These are phyloP conservation scores for Prionace glauca DNA, from an alignment of 2,797 vertebrate genomes.

Conservation along the genomic window DNA sequence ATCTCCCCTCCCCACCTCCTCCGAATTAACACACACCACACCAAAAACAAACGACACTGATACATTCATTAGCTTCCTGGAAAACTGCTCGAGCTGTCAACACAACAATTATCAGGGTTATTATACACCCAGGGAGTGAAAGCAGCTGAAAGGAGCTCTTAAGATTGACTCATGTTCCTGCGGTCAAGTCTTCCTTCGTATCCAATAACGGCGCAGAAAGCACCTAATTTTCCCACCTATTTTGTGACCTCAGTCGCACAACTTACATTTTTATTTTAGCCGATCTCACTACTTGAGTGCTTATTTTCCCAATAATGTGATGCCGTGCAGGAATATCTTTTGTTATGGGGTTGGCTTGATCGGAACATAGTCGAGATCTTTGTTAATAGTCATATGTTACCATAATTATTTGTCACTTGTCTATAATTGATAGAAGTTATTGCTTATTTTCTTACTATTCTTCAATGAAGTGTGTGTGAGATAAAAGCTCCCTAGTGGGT, in stretches of 20 bases:
- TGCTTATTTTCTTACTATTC: no score
- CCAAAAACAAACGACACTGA: neutral
- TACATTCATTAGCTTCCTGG: neutral
- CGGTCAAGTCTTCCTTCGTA: neutral
- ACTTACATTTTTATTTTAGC: neutral
- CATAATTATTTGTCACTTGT: no score
- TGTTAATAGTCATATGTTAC: no score
- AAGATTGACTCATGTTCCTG: neutral
- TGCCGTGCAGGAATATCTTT: neutral
- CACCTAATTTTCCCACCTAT: neutral
- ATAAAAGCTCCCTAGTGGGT: no score
- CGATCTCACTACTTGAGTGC: neutral
- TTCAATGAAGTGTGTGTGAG: no score
- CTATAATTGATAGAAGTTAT: no score
- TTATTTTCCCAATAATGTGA: neutral
- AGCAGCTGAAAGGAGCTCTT: neutral
- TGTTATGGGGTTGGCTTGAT: no score
- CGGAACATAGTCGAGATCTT: no score
- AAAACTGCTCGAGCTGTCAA: neutral
- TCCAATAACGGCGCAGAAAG: neutral
- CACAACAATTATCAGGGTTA: neutral
- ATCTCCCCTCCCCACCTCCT: neutral
- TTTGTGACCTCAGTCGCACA: neutral
- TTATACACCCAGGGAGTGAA: neutral
- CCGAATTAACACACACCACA: neutral